Evolutionary conservation across 2,888 invertebrate genomes (phyloP), one percentile per base, ranked within the genome.

Genomic region (Bembecia ichneumoniformis): DNA sequence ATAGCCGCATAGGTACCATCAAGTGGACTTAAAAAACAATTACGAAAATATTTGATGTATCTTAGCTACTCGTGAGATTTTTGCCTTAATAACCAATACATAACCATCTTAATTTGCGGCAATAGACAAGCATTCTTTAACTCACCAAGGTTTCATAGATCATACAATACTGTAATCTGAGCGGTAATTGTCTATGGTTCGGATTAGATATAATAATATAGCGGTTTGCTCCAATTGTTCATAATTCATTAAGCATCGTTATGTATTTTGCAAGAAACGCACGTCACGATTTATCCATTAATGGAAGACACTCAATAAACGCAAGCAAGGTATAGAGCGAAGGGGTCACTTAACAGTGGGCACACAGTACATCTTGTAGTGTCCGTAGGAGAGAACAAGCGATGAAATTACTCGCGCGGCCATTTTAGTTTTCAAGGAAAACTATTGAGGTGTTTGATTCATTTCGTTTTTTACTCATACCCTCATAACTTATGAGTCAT

Each of bases 311-410:
- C 40, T 40, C 11, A 13, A 40, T 13, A 40, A 5, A 40, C 5
- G 14, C 13, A 13, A 14, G 13, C 40, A 40, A 40, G 35, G 14
- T 13, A n/a, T 40, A 40, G 14, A 13, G 40, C 40, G 7, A 13
- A 28, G 28, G 28, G 28, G 28, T 28, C 28, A 28, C 7, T 28
- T 28, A 28, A 47, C 35, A 20, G 10, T 16, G 47, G 16, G 13
- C 13, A 20, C 28, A 28, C 28, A 9, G 20, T 28, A 28, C 7
- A 28, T 28, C 28, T 28, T 5, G 49, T 50, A 45, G 46, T 50
- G 49, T 47, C 55, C 55, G 44, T 56, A 55, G 54, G 55, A 51
- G 57, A 52, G 55, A 53, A 53, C 52, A 55, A 56, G 53, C 52
- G 55, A 55, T 54, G 44, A 55, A 50, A 52, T 52, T 53, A 52